phyloP scores from a whole-genome alignment of 1,140 invertebrate species.

The Psix sp. region DNA sequence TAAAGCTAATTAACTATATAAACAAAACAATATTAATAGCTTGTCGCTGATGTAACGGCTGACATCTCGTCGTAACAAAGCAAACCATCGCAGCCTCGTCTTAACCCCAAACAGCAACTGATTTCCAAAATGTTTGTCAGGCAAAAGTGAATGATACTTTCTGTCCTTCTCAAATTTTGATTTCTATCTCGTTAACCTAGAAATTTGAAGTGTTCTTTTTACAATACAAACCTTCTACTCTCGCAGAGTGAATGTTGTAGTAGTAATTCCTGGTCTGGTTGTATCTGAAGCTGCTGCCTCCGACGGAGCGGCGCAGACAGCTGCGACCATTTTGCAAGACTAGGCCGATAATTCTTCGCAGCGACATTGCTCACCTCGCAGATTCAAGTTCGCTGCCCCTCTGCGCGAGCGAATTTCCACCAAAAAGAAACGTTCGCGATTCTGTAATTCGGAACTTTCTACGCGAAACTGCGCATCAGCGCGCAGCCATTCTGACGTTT shows the following conservation, averaged over 20 bases:
- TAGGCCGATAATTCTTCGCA: conserved; percentile 1
- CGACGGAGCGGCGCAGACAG: background rate
- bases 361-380: conserved; percentile 12
- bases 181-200: background rate
- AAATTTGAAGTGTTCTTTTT: conserved; percentile 1
- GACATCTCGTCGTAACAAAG: conserved; percentile 5
- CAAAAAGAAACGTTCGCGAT: too few relatives aligned
- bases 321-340: conserved; percentile 19
- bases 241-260: conserved; percentile 21
- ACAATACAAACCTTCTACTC: conserved; percentile 19
- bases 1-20: background rate
- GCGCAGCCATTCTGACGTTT: conserved; percentile 3
- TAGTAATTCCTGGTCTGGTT: conserved; percentile 10
- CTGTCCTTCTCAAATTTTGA: background rate
- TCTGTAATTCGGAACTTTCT: too few relatives aligned
- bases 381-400: background rate
- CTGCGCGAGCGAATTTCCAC: too few relatives aligned
- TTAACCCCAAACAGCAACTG: too few relatives aligned
- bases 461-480: conserved; percentile 8
- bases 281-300: background rate
- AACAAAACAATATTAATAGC: conserved; percentile 10
- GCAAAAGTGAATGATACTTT: background rate
- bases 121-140: background rate
- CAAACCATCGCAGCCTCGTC: background rate
- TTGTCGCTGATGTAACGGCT: conserved; percentile 6